Conservation (phyloP, 2,888 invertebrate species). For the Disparrhopalites patrizii region DNA sequence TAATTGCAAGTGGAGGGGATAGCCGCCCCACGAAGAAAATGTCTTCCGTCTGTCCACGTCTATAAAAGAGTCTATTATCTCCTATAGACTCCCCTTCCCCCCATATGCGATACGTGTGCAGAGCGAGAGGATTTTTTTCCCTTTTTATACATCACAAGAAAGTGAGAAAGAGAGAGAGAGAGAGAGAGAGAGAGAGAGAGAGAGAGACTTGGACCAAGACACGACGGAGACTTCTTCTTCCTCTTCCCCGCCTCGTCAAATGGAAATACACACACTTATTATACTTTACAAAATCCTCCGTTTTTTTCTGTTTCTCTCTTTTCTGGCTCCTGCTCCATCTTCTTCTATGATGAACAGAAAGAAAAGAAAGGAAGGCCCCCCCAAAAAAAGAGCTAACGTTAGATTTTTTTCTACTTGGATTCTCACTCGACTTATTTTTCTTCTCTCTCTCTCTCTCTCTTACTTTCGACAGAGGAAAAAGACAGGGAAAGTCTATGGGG, state of each 20-base stretch:
- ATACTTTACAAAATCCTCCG: constrained; percentile 26
- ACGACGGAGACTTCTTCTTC: no score
- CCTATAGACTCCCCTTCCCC: background rate
- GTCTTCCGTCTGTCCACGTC: constrained; percentile 5
- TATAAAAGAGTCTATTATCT: constrained; percentile 2
- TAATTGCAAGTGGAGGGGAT: background rate
- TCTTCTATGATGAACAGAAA: background rate
- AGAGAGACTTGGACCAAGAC: constrained; percentile 9
- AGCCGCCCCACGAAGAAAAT: no score
- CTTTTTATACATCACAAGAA: background rate
- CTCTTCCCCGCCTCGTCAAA: constrained; percentile 23
- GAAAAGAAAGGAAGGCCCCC: background rate
- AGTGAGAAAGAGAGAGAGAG: background rate
- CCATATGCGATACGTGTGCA: no score
- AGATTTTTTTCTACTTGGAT: no score
- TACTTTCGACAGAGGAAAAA: background rate
- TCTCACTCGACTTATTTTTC: background rate
- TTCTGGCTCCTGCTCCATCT: background rate
- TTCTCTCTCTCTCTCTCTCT: background rate
- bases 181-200: background rate
- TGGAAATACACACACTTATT: constrained; percentile 26
- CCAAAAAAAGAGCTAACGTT: no score
- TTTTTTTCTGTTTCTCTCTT: background rate
- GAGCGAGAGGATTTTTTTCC: background rate
- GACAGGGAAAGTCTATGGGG: background rate